phyloP scores from a whole-genome alignment of 2,797 vertebrate species.

The Lacerta agilis region DNA sequence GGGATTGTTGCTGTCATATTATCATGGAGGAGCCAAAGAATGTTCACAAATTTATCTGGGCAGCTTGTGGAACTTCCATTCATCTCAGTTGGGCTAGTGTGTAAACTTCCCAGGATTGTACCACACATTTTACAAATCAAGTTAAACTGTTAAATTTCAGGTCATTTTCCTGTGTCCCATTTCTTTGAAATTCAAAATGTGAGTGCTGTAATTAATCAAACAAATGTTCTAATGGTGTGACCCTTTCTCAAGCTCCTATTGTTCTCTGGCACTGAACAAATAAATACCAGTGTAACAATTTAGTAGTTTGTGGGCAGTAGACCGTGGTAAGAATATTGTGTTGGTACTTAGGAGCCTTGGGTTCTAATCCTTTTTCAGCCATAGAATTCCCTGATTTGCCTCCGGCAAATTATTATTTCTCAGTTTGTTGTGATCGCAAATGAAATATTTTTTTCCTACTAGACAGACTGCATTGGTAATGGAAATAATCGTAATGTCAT shows the following conservation, averaged over 20 bases:
- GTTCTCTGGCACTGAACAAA: slow-evolving; percentile 48
- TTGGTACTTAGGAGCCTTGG: background rate
- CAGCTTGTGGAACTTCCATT: background rate
- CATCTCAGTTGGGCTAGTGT: background rate
- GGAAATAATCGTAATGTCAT: background rate
- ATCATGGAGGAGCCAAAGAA: no score
- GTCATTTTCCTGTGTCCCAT: slow-evolving; percentile 31
- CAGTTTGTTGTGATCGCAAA: background rate
- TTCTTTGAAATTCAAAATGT: slow-evolving; percentile 26
- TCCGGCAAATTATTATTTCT: background rate
- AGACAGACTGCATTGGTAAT: background rate
- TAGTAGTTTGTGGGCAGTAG: background rate
- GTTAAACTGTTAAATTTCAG: slow-evolving; percentile 42
- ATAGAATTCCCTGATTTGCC: background rate
- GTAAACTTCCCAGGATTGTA: background rate
- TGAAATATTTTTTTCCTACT: background rate
- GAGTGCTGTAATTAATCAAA: slow-evolving; percentile 44
- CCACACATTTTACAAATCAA: background rate
- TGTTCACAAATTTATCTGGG: no score
- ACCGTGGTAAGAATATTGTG: background rate
- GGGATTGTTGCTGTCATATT: no score
- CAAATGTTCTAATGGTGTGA: slow-evolving; percentile 28
- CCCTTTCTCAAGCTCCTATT: slow-evolving; percentile 12
- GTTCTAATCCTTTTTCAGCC: background rate
- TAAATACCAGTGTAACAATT: slow-evolving; percentile 56